These are phyloP conservation scores for Monarcha castaneiventris DNA, from an alignment of 2,113 vertebrate species.

Conservation along the genomic window DNA sequence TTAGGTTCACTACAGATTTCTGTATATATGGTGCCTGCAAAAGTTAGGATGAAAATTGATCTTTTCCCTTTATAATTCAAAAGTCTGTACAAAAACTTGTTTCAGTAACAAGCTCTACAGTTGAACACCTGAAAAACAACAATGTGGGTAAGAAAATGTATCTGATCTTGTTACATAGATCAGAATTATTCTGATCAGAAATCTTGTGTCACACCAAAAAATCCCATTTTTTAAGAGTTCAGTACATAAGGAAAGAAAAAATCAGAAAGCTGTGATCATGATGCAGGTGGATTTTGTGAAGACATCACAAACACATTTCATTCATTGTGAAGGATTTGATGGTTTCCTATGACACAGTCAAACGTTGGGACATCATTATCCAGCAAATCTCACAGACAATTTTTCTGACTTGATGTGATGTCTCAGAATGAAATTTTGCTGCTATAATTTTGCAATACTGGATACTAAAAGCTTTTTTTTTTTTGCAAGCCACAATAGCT, in stretches of 20 bases:
- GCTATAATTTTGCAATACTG: not conserved
- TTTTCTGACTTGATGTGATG: conserved; percentile 1
- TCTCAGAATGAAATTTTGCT: not conserved
- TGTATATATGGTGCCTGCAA: not conserved
- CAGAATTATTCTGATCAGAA: conserved; percentile 27
- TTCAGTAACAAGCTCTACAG: not conserved
- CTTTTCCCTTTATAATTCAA: not conserved
- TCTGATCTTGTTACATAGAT: not conserved
- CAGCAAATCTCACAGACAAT: not conserved
- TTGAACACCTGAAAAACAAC: not conserved
- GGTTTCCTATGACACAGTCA: conserved; percentile 4
- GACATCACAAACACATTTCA: conserved; percentile 9
- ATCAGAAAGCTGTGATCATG: conserved; percentile 3
- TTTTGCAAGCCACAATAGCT: not conserved
- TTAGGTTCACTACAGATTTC: not conserved
- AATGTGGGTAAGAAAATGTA: not conserved
- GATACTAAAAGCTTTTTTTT: not conserved
- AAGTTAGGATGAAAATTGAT: not conserved
- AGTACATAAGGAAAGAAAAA: conserved; percentile 15
- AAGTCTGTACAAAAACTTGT: not conserved
- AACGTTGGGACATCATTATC: not conserved
- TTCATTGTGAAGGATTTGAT: conserved; percentile 46
- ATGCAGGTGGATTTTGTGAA: not conserved
- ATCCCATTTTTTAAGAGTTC: not conserved
- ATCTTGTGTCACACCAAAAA: not conserved